Base-by-base conservation (phyloP, 2,113 vertebrate species). In the Cebus imitator region DNA sequence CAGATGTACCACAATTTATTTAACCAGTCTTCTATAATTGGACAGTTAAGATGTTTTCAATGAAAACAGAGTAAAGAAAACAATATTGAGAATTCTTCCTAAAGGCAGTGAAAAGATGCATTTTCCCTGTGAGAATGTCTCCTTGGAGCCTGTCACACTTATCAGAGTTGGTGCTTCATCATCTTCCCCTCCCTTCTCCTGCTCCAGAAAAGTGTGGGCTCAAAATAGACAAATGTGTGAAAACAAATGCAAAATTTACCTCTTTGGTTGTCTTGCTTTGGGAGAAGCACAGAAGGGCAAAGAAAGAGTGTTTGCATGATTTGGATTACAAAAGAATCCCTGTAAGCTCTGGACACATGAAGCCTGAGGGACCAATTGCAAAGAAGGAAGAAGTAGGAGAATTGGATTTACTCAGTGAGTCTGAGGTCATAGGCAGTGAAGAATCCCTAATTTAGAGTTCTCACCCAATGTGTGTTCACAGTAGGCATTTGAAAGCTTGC, bases 41-140 rank as follows among this genome's bases (percentile, higher is more conserved):
- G 79, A 91, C 76, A 87, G 90, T 92, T 91, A 95, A 83, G 58
- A 95, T 85, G 82, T 95, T 96, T 97, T 95, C 91, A 96, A 66
- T 95, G 93, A 97, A 97, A 96, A 78, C 64, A 61, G 75, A 50
- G 43, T 32, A 70, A 92, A 93, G 85, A 52, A n/a, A 93, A 94
- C 85, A 85, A 95, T 93, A 79, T 13, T 40, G 75, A 96, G 83
- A 70, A 83, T 64, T 70, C 45, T n/a, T 97, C 45, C 20, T 40
- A 48, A 93, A 70, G 83, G 80, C 80, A 78, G 27, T 8, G 43
- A 18, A 48, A 73, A 58, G 80, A 81, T 78, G 35, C 45, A 93
- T 90, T 89, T 90, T 83, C 94, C 92, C 84, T 45, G 37, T 8
- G 87, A 93, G 90, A 89, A 92, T 0, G 2, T 35, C 75, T 68